phyloP scores from a whole-genome alignment of 2,113 vertebrate genomes.

The Tychaedon coryphoeus region DNA sequence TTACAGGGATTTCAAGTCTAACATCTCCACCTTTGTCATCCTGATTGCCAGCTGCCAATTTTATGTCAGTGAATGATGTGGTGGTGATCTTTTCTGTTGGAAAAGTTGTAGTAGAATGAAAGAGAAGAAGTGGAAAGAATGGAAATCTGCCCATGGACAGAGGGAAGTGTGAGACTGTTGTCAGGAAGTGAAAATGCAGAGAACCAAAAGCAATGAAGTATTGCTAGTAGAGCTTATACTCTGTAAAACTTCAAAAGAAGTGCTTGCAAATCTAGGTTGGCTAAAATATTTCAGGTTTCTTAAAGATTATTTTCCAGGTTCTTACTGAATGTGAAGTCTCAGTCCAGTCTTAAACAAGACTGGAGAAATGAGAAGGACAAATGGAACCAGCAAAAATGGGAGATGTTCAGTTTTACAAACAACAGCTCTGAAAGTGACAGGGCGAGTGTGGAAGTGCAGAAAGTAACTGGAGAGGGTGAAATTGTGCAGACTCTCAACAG shows the following conservation, averaged over 20 bases:
- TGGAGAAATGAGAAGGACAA: background rate
- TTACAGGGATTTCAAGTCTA: background rate
- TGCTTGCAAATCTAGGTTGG: background rate
- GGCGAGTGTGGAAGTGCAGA: background rate
- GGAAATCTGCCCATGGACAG: rapidly evolving
- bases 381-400: background rate
- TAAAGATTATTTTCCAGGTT: background rate
- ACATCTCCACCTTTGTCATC: background rate
- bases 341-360: background rate
- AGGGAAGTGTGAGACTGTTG: background rate
- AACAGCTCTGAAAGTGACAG: background rate
- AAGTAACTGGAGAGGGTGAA: background rate
- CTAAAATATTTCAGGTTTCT: background rate
- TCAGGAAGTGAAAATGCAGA: background rate
- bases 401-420: background rate
- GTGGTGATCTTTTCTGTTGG: background rate
- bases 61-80: background rate
- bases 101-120: background rate
- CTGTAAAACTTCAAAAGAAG: background rate
- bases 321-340: background rate
- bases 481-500: background rate
- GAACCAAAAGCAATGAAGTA: background rate
- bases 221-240: background rate
- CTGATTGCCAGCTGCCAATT: background rate
- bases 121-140: background rate